Evolutionary conservation across 1,140 invertebrate genomes (phyloP).

Genomic region (Probaryconus sp.): DNA sequence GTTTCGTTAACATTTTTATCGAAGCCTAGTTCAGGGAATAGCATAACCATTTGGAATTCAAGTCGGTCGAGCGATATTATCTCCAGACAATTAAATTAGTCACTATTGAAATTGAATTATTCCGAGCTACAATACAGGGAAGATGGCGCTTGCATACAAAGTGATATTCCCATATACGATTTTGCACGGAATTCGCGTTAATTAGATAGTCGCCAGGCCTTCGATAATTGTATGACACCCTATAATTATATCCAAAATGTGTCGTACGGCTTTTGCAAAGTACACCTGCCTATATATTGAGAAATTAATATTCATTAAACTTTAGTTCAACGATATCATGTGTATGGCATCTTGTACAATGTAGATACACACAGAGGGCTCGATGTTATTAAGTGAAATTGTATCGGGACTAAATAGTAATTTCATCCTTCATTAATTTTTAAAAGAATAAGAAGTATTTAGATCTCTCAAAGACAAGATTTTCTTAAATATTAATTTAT

Average conservation of each 20-base stretch:
- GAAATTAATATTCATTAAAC: slow-evolving; percentile 55
- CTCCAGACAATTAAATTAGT: slow-evolving; percentile 69
- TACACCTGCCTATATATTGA: slow-evolving; percentile 33
- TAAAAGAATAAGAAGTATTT: no score
- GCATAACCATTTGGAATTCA: slow-evolving; percentile 66
- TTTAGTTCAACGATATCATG: slow-evolving; percentile 8
- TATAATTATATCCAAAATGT: slow-evolving; percentile 62
- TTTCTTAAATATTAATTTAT: no score
- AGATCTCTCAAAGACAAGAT: no score
- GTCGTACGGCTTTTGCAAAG: slow-evolving; percentile 36
- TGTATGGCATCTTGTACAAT: slow-evolving; percentile 6
- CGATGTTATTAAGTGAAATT: slow-evolving; percentile 38
- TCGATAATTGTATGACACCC: slow-evolving; percentile 61
- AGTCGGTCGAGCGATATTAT: slow-evolving; percentile 62
- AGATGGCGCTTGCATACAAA: slow-evolving; percentile 66
- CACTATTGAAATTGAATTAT: slow-evolving; percentile 73
- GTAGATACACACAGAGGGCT: slow-evolving; percentile 3
- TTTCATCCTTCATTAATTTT: no score
- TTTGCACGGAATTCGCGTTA: slow-evolving; percentile 56
- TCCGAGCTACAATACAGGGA: slow-evolving; percentile 59
- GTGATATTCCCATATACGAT: slow-evolving; percentile 37
- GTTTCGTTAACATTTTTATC: slow-evolving; percentile 30
- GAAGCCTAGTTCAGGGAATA: slow-evolving; percentile 13
- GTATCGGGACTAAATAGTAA: no score
- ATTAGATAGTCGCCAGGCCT: slow-evolving; percentile 62